phyloP scores from a whole-genome alignment of 2,113 vertebrate species.

The Bufo gargarizans region DNA sequence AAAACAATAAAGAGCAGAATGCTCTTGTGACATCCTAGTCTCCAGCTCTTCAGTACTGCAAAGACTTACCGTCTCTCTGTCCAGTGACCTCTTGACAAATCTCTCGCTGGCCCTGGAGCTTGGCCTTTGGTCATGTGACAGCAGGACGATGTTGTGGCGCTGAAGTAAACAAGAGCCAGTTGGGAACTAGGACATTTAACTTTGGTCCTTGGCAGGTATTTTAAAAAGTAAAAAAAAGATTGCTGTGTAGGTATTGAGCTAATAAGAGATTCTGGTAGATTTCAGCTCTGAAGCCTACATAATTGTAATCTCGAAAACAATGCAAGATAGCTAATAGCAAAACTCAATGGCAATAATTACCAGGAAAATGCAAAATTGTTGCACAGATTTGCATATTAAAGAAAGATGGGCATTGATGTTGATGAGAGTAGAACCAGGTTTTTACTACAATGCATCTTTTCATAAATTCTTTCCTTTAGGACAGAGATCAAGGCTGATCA shows the following conservation, averaged over 20 bases:
- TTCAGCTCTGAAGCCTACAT: not conserved
- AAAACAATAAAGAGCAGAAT: too few relatives aligned
- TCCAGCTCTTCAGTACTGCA: too few relatives aligned
- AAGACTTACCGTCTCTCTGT: too few relatives aligned
- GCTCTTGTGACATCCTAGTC: too few relatives aligned
- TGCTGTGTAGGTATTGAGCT: not conserved
- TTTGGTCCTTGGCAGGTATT: too few relatives aligned
- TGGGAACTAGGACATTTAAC: too few relatives aligned
- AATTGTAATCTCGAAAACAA: not conserved
- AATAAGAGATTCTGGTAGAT: not conserved
- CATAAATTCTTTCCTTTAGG: not conserved
- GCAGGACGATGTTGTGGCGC: too few relatives aligned
- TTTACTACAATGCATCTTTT: not conserved
- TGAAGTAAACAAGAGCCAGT: too few relatives aligned
- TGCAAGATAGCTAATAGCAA: not conserved
- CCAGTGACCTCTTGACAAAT: too few relatives aligned
- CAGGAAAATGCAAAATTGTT: not conserved
- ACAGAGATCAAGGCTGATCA: conserved; percentile 6
- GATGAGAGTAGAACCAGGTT: not conserved
- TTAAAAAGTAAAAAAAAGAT: not conserved
- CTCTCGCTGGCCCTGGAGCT: too few relatives aligned
- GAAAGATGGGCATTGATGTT: not conserved
- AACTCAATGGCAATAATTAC: not conserved
- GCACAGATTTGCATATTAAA: not conserved
- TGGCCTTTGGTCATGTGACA: too few relatives aligned